Evolutionary conservation across 2,797 vertebrate genomes (phyloP).

Genomic region (Onychomys arenicola): DNA sequence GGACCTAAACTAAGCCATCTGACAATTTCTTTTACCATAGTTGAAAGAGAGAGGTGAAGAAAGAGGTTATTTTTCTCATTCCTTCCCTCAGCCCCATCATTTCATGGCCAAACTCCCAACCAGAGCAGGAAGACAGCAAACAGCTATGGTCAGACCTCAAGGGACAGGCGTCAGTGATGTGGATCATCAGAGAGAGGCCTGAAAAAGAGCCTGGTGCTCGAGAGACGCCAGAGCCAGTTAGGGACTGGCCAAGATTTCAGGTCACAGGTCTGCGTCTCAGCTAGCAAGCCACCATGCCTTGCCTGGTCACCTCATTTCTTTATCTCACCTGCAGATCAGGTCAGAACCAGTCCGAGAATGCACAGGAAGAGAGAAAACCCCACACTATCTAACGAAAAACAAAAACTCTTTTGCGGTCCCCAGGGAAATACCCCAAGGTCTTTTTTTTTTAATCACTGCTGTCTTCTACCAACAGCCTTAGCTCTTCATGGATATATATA

Average conservation of each 20-base stretch:
- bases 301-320: background rate
- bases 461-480: background rate
- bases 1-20: background rate
- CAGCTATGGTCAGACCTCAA: background rate
- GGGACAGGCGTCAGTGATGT: rapidly evolving
- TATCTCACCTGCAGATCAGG: background rate
- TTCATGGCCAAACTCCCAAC: conserved; percentile 29
- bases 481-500: background rate
- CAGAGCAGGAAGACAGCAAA: conserved; percentile 17
- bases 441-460: background rate
- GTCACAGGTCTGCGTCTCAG: background rate
- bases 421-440: too few relatives aligned
- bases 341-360: background rate
- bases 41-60: conserved; percentile 19
- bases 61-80: background rate
- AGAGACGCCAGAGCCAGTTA: background rate
- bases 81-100: background rate
- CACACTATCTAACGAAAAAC: background rate
- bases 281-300: rapidly evolving
- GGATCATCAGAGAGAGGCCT: background rate
- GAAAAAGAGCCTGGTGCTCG: background rate
- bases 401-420: background rate
- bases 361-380: background rate
- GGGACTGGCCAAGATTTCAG: background rate
- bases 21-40: background rate